Percentiles rank a stretch among this genome's conserved stretches.
These are phyloP conservation scores for Chloroceryle inda DNA, from an alignment of 2,797 vertebrate genomes.

Conservation along the genomic window DNA sequence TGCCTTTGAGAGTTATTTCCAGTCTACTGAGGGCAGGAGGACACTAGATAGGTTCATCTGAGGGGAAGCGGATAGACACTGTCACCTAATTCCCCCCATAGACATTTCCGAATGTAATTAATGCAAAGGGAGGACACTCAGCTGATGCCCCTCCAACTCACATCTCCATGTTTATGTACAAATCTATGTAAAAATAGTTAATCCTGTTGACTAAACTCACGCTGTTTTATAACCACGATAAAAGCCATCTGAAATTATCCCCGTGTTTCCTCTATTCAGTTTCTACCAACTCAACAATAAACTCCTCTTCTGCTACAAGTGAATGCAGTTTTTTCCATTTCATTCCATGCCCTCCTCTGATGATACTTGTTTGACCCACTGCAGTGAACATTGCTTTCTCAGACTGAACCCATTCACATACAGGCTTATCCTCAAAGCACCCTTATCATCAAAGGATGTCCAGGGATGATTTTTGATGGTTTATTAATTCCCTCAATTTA, in stretches of 20 bases:
- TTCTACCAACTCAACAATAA: background rate
- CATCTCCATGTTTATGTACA: background rate
- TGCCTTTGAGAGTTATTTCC: background rate
- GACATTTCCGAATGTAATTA: background rate
- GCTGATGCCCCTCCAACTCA: background rate
- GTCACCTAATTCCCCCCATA: conserved; percentile 25
- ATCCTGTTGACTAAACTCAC: background rate
- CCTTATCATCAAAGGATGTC: background rate
- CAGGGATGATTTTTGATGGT: background rate
- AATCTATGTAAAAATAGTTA: conserved; percentile 33
- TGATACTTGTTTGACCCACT: background rate
- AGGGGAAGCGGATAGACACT: conserved; percentile 20
- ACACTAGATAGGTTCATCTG: conserved; percentile 46
- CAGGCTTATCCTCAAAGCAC: background rate
- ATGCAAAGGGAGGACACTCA: background rate
- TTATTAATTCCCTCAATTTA: background rate
- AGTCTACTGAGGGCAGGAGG: conserved; percentile 14
- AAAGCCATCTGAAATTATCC: background rate
- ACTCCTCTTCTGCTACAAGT: background rate
- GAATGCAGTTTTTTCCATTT: background rate
- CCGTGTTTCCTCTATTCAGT: background rate
- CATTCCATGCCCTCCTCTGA: background rate
- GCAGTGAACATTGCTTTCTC: background rate
- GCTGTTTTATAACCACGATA: background rate
- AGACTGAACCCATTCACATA: background rate